Evolutionary conservation across 1,140 invertebrate species (phyloP).

Genomic region (Diorhabda sublineata): DNA sequence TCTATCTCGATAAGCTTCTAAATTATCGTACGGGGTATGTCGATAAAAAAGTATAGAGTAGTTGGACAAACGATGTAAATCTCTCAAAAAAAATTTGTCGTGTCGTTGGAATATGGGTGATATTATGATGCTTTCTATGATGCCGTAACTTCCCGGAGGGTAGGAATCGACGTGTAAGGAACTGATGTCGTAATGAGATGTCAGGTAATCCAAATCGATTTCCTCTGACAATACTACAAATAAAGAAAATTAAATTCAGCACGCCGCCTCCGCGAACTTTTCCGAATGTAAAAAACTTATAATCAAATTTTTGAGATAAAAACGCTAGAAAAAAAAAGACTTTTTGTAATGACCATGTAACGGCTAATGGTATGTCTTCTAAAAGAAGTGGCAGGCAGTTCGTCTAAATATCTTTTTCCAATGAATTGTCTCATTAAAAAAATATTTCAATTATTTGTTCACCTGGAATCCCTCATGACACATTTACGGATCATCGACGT

Average conservation of each 20-base stretch:
- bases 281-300: too few relatives aligned
- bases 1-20: conserved; percentile 21
- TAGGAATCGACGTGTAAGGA: conserved; percentile 24
- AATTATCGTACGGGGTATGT: conserved; percentile 45
- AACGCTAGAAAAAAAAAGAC: too few relatives aligned
- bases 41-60: conserved; percentile 50
- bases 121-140: conserved; percentile 32
- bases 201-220: conserved; percentile 31
- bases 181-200: conserved; percentile 32
- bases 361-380: too few relatives aligned
- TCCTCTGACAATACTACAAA: conserved; percentile 32
- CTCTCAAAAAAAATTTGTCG: conserved; percentile 35
- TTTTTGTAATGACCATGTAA: too few relatives aligned
- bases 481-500: too few relatives aligned
- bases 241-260: not conserved
- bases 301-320: too few relatives aligned
- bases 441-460: too few relatives aligned
- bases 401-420: too few relatives aligned
- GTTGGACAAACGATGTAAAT: conserved; percentile 52
- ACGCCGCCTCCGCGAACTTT: too few relatives aligned
- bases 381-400: too few relatives aligned
- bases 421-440: too few relatives aligned
- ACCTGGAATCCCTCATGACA: too few relatives aligned
- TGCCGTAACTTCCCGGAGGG: conserved; percentile 27
- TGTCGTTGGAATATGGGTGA: conserved; percentile 37